Evolutionary conservation across 1,140 invertebrate genomes (phyloP).

Genomic region (Pseudomyrmex gracilis): DNA sequence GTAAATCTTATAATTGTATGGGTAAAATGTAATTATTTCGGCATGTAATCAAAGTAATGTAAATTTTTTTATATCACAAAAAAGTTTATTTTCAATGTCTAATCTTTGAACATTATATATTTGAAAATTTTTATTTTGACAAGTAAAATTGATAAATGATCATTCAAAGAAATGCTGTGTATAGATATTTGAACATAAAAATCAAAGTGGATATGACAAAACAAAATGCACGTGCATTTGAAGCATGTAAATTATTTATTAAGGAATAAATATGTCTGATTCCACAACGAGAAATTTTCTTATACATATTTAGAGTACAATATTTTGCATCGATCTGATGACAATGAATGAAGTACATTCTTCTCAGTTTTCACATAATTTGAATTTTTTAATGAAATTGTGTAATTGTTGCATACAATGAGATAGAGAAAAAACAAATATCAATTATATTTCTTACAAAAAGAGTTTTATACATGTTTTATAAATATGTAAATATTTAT

Average conservation of each 20-base stretch:
- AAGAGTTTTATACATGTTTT: neutral
- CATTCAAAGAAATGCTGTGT: no score
- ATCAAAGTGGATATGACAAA: neutral
- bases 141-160: neutral
- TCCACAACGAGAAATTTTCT: conserved; percentile 30
- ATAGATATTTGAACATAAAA: no score
- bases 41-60: no score
- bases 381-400: no score
- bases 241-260: conserved; percentile 17
- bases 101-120: no score
- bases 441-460: conserved; percentile 13
- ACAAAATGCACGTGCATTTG: neutral
- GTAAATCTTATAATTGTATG: neutral
- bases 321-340: neutral
- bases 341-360: neutral
- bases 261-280: conserved; percentile 10
- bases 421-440: neutral
- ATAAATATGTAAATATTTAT: conserved; percentile 4
- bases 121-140: neutral
- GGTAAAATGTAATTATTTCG: no score
- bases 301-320: conserved; percentile 41
- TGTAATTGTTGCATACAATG: no score
- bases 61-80: no score
- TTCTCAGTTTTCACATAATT: no score
- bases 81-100: no score